These are phyloP conservation scores for Tenrec ecaudatus DNA, from an alignment of 2,113 vertebrate species.

Conservation along the genomic window DNA sequence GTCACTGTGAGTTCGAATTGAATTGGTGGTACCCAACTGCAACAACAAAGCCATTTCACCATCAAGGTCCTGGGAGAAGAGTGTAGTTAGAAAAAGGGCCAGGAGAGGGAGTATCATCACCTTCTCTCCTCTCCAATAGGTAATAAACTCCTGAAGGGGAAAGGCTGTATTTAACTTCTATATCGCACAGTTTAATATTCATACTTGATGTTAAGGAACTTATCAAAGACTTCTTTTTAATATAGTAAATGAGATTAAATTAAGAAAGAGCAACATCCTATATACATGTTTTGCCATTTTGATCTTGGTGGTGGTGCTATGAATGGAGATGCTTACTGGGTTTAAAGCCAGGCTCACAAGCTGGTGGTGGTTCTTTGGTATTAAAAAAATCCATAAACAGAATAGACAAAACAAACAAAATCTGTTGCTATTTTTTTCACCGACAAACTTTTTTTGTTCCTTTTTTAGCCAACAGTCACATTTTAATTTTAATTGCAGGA, in stretches of 20 bases:
- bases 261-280: background rate
- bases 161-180: background rate
- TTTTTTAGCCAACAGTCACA: background rate
- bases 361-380: background rate
- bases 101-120: background rate
- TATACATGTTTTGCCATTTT: background rate
- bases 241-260: background rate
- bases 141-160: background rate
- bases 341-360: background rate
- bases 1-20: background rate
- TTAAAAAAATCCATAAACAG: background rate
- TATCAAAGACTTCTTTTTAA: background rate
- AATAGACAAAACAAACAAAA: background rate
- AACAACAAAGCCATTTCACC: background rate
- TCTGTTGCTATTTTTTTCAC: background rate
- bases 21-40: background rate
- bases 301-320: background rate
- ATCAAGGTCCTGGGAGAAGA: background rate
- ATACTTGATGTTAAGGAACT: background rate
- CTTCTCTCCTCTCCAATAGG: background rate
- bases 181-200: background rate
- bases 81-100: background rate
- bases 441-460: background rate
- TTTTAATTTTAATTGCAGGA: slow-evolving; percentile 48
- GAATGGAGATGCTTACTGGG: background rate